Evolutionary conservation across 2,888 invertebrate species (phyloP), one percentile per base, ranked within the genome.

Genomic region (Empis stercorea): DNA sequence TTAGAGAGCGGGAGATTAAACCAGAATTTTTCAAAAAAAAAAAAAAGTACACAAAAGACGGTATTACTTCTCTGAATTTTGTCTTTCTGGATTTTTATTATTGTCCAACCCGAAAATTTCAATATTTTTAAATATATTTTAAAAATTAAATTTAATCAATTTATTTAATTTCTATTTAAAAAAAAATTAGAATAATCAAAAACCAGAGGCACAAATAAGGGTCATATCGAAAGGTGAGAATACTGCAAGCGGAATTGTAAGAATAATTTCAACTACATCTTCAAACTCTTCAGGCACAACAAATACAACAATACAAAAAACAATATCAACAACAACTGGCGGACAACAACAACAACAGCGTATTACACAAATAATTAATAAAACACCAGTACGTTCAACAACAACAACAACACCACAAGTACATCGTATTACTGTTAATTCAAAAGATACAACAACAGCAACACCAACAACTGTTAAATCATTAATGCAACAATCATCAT

Each of bases 141-240:
- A n/a, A n/a, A n/a, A n/a, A n/a, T n/a, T n/a, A n/a, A n/a, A n/a
- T n/a, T n/a, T n/a, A n/a, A n/a, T n/a, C n/a, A n/a, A n/a, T n/a
- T n/a, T n/a, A n/a, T n/a, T n/a, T n/a, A n/a, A n/a, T n/a, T n/a
- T n/a, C n/a, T n/a, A n/a, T n/a, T n/a, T n/a, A n/a, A n/a, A n/a
- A n/a, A n/a, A n/a, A n/a, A n/a, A n/a, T n/a, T 50, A 67, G 66
- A 61, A 56, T 54, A 57, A 59, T 30, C 59, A 58, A 47, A 67
- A 64, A 56, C 51, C 55, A 27, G 66, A 68, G 54, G 63, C 66
- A 48, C 63, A 64, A 50, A 60, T 70, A 48, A 64, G 67, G n/a
- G 61, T 68, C 52, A 54, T 70, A 44, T 55, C 65, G 27, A 65
- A 64, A 50, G 60, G 64, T 34, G 70, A 69, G 49, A 57, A 62